Base-by-base conservation (phyloP, 2,888 invertebrate species). In the Sminthurides aquaticus region DNA sequence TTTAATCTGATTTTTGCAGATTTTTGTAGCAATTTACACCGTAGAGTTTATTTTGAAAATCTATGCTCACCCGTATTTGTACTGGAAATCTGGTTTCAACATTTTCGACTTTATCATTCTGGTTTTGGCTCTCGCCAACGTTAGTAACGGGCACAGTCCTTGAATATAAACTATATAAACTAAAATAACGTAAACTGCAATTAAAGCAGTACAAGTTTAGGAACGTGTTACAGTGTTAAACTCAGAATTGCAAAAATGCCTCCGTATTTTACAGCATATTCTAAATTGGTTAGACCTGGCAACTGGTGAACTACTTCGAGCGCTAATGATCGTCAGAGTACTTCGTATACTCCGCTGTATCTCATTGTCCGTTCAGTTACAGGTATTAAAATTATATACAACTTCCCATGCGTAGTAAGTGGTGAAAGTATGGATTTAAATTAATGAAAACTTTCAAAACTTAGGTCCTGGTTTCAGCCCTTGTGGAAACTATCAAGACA, bases 101-200 rank as follows among this genome's bases (percentile, higher is more conserved):
- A 20, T 68, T 8, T 74, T 74, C 62, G 74, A 74, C 48, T 74
- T 74, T 54, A 20, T 69, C 8, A 70, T 74, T 28, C 63, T 74
- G 5, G n/a, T 70, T 3, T 25, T 69, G 3, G 70, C 73, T 0
- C 20, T 73, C 1, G n/a, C 58, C 0, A 70, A 72, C 67, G 72
- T 71, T 29, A 1, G 57, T 34, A 54, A 28, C 15, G n/a, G n/a
- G n/a, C n/a, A n/a, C n/a, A n/a, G n/a, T n/a, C n/a, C n/a, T n/a
- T n/a, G n/a, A n/a, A n/a, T n/a, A n/a, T n/a, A n/a, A n/a, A n/a
- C n/a, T n/a, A n/a, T n/a, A n/a, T n/a, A n/a, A n/a, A n/a, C n/a
- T n/a, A n/a, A n/a, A n/a, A n/a, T n/a, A n/a, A n/a, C n/a, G n/a
- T n/a, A n/a, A n/a, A n/a, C n/a, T n/a, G n/a, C n/a, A n/a, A n/a